Percentiles rank a stretch among this genome's conserved stretches.
Evolutionary conservation across 2,888 invertebrate genomes (phyloP).

Genomic region (Ypsolopha scabrella): DNA sequence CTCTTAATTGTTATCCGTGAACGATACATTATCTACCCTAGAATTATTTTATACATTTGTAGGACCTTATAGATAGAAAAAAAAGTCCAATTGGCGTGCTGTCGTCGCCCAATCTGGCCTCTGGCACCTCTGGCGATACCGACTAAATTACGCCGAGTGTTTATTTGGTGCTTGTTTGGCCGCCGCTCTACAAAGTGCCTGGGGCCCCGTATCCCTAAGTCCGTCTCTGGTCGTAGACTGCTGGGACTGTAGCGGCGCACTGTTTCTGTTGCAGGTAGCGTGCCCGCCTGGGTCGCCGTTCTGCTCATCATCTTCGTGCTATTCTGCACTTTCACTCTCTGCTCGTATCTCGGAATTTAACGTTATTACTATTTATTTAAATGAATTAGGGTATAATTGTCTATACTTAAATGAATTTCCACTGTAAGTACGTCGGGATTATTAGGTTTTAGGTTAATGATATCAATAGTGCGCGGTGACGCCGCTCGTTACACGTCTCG

Average conservation of each 20-base stretch:
- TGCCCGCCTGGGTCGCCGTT: constrained; percentile 86
- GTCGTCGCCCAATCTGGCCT: too few species aligned
- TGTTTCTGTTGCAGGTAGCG: constrained; percentile 72
- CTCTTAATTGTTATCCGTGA: too few species aligned
- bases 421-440: constrained; percentile 35
- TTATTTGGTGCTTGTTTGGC: too few species aligned
- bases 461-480: constrained; percentile 34
- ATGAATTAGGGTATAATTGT: constrained; percentile 12
- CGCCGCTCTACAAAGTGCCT: too few species aligned
- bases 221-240: too few species aligned
- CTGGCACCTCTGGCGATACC: too few species aligned
- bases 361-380: constrained; percentile 14
- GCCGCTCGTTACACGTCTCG: constrained; percentile 33
- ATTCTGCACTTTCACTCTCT: constrained; percentile 82
- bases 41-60: too few species aligned
- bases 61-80: too few species aligned
- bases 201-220: too few species aligned
- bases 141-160: too few species aligned
- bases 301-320: constrained; percentile 80
- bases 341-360: constrained; percentile 86
- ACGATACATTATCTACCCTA: too few species aligned
- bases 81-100: too few species aligned
- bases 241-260: background rate
- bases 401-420: constrained; percentile 15
- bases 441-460: constrained; percentile 22